A percentile compares a stretch with the other conserved stretches of the same genome.
phyloP scores from a whole-genome alignment of 2,888 invertebrate genomes.

The Drosophila longiperda region DNA sequence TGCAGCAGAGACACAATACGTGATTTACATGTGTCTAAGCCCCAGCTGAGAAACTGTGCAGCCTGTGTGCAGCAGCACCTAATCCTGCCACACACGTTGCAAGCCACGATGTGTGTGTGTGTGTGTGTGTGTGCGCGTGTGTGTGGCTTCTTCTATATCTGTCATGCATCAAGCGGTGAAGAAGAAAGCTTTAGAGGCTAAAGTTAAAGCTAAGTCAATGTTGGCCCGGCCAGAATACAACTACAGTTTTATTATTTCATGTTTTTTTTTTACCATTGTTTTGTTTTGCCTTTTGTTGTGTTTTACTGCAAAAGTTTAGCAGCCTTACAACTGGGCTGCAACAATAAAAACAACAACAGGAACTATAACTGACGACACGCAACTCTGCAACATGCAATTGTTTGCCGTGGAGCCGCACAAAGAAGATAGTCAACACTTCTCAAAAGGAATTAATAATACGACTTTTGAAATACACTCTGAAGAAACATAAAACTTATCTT shows the following conservation, averaged over 20 bases:
- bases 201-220: conserved; percentile 36
- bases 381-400: conserved; percentile 43
- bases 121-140: neutral
- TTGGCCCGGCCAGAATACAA: conserved; percentile 27
- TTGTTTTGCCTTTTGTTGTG: neutral
- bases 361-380: conserved; percentile 31
- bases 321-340: too few relatives aligned
- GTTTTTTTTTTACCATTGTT: neutral
- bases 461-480: conserved; percentile 7
- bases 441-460: neutral
- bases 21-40: conserved; percentile 68
- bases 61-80: conserved; percentile 10
- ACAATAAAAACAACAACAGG: neutral
- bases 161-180: conserved; percentile 23
- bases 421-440: conserved; percentile 17
- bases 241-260: conserved; percentile 33
- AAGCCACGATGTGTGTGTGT: neutral
- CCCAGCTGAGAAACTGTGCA: conserved; percentile 26
- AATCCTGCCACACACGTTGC: conserved; percentile 32
- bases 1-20: conserved; percentile 23
- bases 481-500: neutral
- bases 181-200: conserved; percentile 8
- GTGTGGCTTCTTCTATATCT: neutral
- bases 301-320: conserved; percentile 34
- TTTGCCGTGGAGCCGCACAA: conserved; percentile 2